Conservation (phyloP, 1,140 invertebrate genomes). For the Drosophila ananassae region DNA sequence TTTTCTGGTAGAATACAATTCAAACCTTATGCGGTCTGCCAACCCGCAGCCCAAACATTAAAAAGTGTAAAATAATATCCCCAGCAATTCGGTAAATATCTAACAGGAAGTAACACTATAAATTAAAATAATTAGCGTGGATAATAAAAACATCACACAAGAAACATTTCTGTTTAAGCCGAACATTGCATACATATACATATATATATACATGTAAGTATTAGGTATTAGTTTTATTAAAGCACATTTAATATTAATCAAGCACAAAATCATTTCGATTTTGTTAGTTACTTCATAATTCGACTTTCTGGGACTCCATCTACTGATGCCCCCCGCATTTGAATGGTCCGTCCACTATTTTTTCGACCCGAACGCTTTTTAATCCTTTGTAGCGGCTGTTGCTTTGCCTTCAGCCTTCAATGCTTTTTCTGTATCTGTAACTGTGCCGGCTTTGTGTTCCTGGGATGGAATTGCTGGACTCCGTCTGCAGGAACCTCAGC, state of each 20-base stretch:
- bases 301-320: not conserved
- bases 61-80: not conserved
- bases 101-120: not conserved
- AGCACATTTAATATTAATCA: no score
- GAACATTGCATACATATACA: no score
- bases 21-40: constrained; percentile 25
- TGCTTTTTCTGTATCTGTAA: constrained; percentile 29
- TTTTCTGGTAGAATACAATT: constrained; percentile 30
- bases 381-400: constrained; percentile 74
- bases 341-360: constrained; percentile 21
- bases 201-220: no score
- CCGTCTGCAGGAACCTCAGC: not conserved
- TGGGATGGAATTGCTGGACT: constrained; percentile 41
- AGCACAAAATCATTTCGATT: no score
- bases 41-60: not conserved
- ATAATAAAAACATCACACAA: no score
- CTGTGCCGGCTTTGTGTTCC: constrained; percentile 55
- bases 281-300: not conserved
- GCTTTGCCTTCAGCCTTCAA: constrained; percentile 39
- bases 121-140: no score
- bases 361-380: constrained; percentile 60
- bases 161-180: no score
- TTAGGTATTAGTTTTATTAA: no score
- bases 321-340: not conserved
- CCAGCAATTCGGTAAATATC: not conserved